Evolutionary conservation across 2,113 vertebrate genomes (phyloP), one percentile per base, ranked within the genome.

Genomic region (Coreoperca whiteheadi): DNA sequence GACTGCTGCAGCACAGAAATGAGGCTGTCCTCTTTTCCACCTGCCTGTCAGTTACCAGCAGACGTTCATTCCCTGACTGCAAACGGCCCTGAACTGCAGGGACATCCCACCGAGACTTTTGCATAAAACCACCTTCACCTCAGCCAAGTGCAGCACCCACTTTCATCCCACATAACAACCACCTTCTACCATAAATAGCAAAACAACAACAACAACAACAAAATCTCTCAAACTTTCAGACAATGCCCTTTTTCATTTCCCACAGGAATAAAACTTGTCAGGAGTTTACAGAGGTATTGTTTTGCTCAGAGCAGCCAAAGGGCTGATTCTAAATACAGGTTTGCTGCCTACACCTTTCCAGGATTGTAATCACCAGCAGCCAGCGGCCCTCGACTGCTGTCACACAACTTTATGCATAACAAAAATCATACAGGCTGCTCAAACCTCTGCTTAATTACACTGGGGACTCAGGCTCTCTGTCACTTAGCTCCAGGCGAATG

Each of bases 41-140:
- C 71, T 70, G 75, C 69, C 85, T 91, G 91, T 93, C 89, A 88
- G 83, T 93, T 90, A 87, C 39, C 60, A 30, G 77, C 77, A 71
- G 37, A 78, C 41, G 28, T 64, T 79, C 73, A 30, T 51, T 76
- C 77, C 68, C 77, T 34, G 75, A 73, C 66, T 78, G 68, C 69
- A 80, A 82, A 85, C 87, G 64, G 61, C 56, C 21, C 46, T 6
- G 65, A 74, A 75, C 69, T 65, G 41, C 57, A 21, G 51, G 37
- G 41, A 50, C 69, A 25, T 30, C 51, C 51, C 80, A 15, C 32
- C 3, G 41, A 70, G 86, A 64, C 61, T 30, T 50, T 59, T n/a
- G 69, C 67, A 54, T 74, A 72, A 57, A 82, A 81, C 34, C 48
- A 46, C 67, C 50, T 51, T 54, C 63, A 23, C 54, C 60, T 74